Base-by-base conservation (phyloP, 2,888 invertebrate genomes). In the Craniophora ligustri region DNA sequence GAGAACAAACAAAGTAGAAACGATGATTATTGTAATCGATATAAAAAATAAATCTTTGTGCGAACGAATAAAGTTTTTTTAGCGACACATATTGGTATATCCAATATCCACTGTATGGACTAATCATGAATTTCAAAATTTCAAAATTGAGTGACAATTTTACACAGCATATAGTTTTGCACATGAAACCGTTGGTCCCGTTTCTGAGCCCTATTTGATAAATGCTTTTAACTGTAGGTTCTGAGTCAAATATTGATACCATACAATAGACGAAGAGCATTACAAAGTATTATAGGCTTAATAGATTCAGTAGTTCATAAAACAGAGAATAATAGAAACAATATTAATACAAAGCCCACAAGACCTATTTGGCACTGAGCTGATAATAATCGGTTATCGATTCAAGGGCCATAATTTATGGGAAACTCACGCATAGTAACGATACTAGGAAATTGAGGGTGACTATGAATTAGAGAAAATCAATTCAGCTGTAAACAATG, bases 381-480 rank as follows among this genome's bases (percentile, higher is more conserved):
- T 34, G 35, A 44, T 48, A 63, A 32, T 59, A 16, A 60, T 59
- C 19, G 19, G 31, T 11, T 30, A 11, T 32, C 44, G n/a, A 32
- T 11, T 19, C 6, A 10, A 31, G 30, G 23, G 32, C 5, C 4
- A 15, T 47, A 40, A 47, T 41, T 30, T 45, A 48, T 26, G 13
- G 6, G 19, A 26, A 15, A 15, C 19, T 26, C 67, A 64, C 67
- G 44, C 51, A 23, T 50, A 28, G 38, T 11, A 5, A 28, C 3
- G 26, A 16, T 47, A 35, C 30, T 35, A 21, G 8, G 6, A 40
- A 62, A 31, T 30, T 23, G 10, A 23, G 26, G 14, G 34, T 18
- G 11, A 30, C 28, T 14, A 15, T 58, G 3, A 32, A 32, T 19
- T 2, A 7, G 28, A 21, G 7, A 11, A 2, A 1, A 40, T 26